Evolutionary conservation across 2,797 vertebrate species (phyloP).

Genomic region (Amphiprion clarkii): DNA sequence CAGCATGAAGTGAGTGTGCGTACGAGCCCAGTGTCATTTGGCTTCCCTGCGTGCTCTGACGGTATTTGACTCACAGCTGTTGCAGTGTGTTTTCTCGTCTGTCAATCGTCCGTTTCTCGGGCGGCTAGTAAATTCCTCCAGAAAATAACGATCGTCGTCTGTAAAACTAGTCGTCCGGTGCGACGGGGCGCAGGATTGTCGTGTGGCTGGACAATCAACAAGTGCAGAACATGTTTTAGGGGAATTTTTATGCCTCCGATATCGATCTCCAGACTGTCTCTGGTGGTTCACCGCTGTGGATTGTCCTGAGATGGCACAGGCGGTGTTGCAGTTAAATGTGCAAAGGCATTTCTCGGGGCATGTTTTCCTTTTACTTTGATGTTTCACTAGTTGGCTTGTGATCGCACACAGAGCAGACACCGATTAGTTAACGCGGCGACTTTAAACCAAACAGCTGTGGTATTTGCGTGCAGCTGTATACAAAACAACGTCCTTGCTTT

Average conservation of each 20-base stretch:
- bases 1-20: slow-evolving; percentile 59
- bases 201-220: slow-evolving; percentile 76
- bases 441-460: slow-evolving; percentile 53
- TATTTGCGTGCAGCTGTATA: slow-evolving; percentile 56
- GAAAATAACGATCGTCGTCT: slow-evolving; percentile 38
- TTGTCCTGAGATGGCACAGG: slow-evolving; percentile 52
- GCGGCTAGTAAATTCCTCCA: slow-evolving; percentile 56
- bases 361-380: slow-evolving; percentile 32
- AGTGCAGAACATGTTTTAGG: slow-evolving; percentile 74
- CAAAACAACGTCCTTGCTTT: slow-evolving; percentile 52
- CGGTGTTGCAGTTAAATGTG: slow-evolving; percentile 40
- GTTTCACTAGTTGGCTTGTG: slow-evolving; percentile 28
- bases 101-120: slow-evolving; percentile 72
- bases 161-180: slow-evolving; percentile 22
- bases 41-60: slow-evolving; percentile 71
- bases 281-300: slow-evolving; percentile 9
- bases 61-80: slow-evolving; percentile 82
- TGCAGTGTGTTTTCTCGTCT: slow-evolving; percentile 79
- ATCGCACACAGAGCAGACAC: slow-evolving; percentile 20
- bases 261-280: slow-evolving; percentile 25
- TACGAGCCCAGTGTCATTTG: slow-evolving; percentile 63
- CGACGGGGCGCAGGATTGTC: slow-evolving; percentile 41
- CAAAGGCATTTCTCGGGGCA: slow-evolving; percentile 38
- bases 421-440: slow-evolving; percentile 41
- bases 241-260: slow-evolving; percentile 36